Evolutionary conservation across 2,888 invertebrate species (phyloP).

Genomic region (Glaucopsyche alexis): DNA sequence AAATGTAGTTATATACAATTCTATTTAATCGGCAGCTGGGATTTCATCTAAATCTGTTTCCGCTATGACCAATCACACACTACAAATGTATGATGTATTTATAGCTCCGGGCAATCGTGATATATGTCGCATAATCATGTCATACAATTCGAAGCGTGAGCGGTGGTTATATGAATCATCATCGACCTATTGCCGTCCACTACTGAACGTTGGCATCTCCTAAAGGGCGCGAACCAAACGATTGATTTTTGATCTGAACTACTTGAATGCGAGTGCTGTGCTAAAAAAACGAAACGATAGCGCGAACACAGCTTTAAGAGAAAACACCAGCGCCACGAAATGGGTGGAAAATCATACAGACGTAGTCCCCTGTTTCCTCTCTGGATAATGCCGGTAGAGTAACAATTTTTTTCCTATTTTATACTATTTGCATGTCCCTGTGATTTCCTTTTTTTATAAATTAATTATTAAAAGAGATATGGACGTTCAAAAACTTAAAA

Average conservation of each 20-base stretch:
- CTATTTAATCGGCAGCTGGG: background rate
- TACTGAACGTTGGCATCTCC: background rate
- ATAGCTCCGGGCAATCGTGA: constrained; percentile 12
- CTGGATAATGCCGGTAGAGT: too few relatives aligned
- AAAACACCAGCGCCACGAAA: too few relatives aligned
- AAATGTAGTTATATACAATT: background rate
- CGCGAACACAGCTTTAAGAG: background rate
- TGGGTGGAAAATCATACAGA: too few relatives aligned
- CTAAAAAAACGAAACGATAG: background rate
- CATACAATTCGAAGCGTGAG: background rate
- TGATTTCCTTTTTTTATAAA: too few relatives aligned
- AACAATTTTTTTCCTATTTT: too few relatives aligned
- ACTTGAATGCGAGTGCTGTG: too few relatives aligned
- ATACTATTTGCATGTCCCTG: too few relatives aligned
- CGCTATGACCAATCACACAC: background rate
- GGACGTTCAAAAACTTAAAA: too few relatives aligned
- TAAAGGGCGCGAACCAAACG: too few relatives aligned
- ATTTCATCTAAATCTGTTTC: constrained; percentile 16
- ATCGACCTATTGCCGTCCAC: background rate
- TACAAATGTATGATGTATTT: constrained; percentile 5
- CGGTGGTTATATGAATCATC: background rate
- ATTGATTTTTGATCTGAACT: too few relatives aligned
- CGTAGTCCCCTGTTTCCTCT: too few relatives aligned
- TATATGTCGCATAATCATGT: constrained; percentile 11
- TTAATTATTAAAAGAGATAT: too few relatives aligned